Evolutionary conservation across 2,113 vertebrate species (phyloP).

Genomic region (Stigmatopora argus): DNA sequence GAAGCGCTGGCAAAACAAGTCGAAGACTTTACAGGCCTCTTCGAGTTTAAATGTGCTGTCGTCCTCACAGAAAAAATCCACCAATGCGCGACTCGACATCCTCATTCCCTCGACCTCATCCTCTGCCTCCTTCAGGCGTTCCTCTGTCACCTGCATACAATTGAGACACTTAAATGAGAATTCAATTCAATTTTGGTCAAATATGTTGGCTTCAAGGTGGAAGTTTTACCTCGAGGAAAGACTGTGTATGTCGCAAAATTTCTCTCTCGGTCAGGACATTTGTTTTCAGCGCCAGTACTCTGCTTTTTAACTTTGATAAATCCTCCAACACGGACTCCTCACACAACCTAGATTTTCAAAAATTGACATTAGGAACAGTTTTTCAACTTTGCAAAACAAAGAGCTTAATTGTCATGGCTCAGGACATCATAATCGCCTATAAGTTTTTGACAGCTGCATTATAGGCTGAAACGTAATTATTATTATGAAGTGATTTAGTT

Average conservation of each 20-base stretch:
- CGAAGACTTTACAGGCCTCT: slow-evolving; percentile 71
- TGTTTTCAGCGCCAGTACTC: slow-evolving; percentile 56
- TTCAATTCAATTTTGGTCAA: background rate
- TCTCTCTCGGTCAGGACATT: slow-evolving; percentile 58
- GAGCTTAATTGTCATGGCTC: background rate
- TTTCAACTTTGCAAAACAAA: background rate
- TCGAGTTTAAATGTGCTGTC: slow-evolving; percentile 71
- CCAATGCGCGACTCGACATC: slow-evolving; percentile 68
- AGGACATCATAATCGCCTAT: slow-evolving; percentile 4
- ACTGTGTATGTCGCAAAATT: slow-evolving; percentile 60
- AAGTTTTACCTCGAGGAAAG: slow-evolving; percentile 68
- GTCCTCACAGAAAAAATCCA: slow-evolving; percentile 77
- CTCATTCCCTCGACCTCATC: slow-evolving; percentile 66
- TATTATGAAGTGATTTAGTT: slow-evolving; percentile 13
- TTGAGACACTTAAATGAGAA: background rate
- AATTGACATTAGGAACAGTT: background rate
- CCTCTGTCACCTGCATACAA: slow-evolving; percentile 59
- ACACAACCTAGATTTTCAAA: slow-evolving; percentile 59
- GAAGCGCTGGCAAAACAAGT: slow-evolving; percentile 70
- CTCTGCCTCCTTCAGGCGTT: slow-evolving; percentile 64
- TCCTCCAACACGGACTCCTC: slow-evolving; percentile 74
- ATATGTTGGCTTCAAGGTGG: background rate
- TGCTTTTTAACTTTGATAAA: slow-evolving; percentile 65
- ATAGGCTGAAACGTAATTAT: background rate
- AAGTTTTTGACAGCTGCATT: slow-evolving; percentile 9